Percentiles rank a stretch among this genome's conserved stretches.
These are phyloP conservation scores for Podocnemis expansa DNA, from an alignment of 2,113 vertebrate genomes.

Conservation along the genomic window DNA sequence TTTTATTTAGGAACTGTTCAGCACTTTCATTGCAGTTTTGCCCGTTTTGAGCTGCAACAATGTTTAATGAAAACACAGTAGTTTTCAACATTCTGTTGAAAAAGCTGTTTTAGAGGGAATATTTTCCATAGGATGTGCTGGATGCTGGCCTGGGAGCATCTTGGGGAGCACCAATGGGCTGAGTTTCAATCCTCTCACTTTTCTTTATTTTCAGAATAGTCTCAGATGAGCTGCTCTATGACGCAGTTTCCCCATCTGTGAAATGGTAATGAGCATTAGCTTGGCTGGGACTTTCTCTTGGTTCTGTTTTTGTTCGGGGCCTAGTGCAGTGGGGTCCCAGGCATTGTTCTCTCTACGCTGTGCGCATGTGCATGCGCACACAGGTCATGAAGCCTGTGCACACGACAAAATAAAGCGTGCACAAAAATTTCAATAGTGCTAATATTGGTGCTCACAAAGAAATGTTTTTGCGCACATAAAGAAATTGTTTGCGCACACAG, in stretches of 20 bases:
- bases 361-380: too few species aligned
- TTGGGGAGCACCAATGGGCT: not conserved
- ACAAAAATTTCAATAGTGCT: too few species aligned
- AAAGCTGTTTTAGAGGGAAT: not conserved
- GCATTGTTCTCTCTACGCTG: too few species aligned
- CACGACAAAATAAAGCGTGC: too few species aligned
- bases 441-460: too few species aligned
- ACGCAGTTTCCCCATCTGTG: not conserved
- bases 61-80: not conserved
- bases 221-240: not conserved
- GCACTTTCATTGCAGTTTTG: not conserved
- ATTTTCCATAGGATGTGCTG: not conserved
- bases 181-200: not conserved
- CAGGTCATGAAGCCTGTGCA: too few species aligned
- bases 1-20: not conserved
- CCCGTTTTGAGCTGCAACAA: not conserved
- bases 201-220: not conserved
- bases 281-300: not conserved
- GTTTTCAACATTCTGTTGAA: not conserved
- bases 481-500: too few species aligned
- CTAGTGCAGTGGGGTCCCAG: not conserved
- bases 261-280: not conserved
- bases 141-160: not conserved
- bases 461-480: too few species aligned
- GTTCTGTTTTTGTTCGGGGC: not conserved